Conservation (phyloP, 2,113 vertebrate genomes). For the Microcebus murinus region DNA sequence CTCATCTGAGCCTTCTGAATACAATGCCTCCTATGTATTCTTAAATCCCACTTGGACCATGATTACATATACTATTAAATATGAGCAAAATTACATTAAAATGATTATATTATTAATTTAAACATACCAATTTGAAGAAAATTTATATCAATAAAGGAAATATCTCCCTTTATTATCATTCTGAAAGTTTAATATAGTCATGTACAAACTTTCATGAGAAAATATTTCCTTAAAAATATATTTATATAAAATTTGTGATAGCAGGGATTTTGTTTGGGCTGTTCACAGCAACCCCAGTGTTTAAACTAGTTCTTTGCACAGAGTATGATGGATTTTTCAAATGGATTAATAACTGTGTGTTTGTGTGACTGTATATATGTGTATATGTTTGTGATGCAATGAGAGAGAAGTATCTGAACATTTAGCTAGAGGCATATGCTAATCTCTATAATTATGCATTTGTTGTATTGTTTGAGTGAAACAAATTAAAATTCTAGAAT, state of each 20-base stretch:
- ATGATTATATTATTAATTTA: background rate
- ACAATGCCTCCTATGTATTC: background rate
- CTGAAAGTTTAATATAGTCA: background rate
- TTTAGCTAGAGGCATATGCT: background rate
- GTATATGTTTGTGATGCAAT: too few species aligned
- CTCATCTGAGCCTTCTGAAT: background rate
- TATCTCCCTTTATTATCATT: background rate
- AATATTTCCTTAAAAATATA: background rate
- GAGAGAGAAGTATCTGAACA: background rate
- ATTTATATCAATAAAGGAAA: background rate
- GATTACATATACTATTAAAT: background rate
- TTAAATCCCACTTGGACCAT: background rate
- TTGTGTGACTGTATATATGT: too few species aligned
- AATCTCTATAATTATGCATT: background rate
- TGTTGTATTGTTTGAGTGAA: background rate
- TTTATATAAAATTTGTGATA: background rate
- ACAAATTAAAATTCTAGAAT: background rate
- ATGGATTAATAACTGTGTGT: background rate
- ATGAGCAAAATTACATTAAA: background rate
- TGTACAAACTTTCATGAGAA: background rate
- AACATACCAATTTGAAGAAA: background rate
- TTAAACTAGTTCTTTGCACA: background rate
- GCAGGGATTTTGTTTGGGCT: background rate
- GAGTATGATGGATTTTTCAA: background rate
- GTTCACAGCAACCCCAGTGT: background rate